Conservation (phyloP, 2,888 invertebrate species). For the Agrochola lychnidis region DNA sequence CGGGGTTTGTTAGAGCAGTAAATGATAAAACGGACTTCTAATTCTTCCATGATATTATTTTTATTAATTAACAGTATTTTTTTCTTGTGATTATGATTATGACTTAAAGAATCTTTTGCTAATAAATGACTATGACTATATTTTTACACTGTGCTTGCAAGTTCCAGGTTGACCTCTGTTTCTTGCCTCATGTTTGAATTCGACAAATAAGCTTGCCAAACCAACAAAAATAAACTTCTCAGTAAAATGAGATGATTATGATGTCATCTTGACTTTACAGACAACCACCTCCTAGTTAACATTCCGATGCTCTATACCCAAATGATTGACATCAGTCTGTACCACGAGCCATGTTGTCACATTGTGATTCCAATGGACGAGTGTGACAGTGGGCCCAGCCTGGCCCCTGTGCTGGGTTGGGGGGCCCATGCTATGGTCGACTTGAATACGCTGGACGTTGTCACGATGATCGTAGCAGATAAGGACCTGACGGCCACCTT, state of each 20-base stretch:
- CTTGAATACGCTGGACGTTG: slow-evolving; percentile 93
- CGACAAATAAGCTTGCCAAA: too few relatives aligned
- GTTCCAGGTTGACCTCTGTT: too few relatives aligned
- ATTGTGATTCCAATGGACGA: slow-evolving; percentile 92
- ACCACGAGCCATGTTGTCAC: slow-evolving; percentile 96
- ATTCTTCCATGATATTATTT: too few relatives aligned
- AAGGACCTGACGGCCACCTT: slow-evolving; percentile 93
- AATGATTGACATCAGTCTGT: slow-evolving; percentile 95
- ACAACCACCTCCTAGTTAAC: slow-evolving; percentile 95
- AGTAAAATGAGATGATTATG: not conserved
- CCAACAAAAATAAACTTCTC: not conserved
- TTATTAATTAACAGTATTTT: too few relatives aligned
- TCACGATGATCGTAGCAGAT: slow-evolving; percentile 92
- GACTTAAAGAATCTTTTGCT: too few relatives aligned
- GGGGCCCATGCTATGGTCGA: slow-evolving; percentile 91
- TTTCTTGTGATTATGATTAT: too few relatives aligned
- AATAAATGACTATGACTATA: too few relatives aligned
- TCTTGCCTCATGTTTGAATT: too few relatives aligned
- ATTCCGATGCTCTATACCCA: slow-evolving; percentile 96
- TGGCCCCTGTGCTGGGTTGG: slow-evolving; percentile 92
- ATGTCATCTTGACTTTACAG: slow-evolving; percentile 80
- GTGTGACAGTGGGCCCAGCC: slow-evolving; percentile 90
- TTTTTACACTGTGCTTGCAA: too few relatives aligned
- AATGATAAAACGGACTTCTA: not conserved
- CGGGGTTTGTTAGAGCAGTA: not conserved